Conservation (phyloP, 2,888 invertebrate species). For the Noctua comes region DNA sequence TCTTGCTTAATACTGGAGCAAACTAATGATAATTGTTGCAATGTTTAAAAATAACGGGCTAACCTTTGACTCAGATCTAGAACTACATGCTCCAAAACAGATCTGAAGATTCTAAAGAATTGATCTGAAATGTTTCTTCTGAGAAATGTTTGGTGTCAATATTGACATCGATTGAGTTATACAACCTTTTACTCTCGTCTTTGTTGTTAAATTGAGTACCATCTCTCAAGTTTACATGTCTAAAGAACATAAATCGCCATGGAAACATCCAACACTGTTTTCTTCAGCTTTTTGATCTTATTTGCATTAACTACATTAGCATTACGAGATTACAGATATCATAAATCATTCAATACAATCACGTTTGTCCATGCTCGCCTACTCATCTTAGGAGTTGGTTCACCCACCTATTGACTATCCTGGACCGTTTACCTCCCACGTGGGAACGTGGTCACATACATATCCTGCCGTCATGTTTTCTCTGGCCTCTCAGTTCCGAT, state of each 20-base stretch:
- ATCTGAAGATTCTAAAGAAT: slow-evolving; percentile 17
- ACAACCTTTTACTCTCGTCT: not conserved
- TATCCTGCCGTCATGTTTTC: slow-evolving; percentile 58
- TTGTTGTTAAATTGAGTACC: slow-evolving; percentile 25
- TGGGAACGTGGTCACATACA: slow-evolving; percentile 38
- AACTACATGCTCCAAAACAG: slow-evolving; percentile 25
- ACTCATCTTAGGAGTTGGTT: slow-evolving; percentile 70
- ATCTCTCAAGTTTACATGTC: slow-evolving; percentile 44
- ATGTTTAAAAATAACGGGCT: slow-evolving; percentile 34
- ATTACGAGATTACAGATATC: slow-evolving; percentile 72
- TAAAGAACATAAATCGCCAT: slow-evolving; percentile 47
- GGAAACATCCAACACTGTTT: slow-evolving; percentile 47
- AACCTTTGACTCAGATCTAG: slow-evolving; percentile 40
- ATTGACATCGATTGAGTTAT: slow-evolving; percentile 17
- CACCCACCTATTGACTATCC: slow-evolving; percentile 71
- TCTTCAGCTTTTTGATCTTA: slow-evolving; percentile 53
- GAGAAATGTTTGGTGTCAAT: slow-evolving; percentile 13
- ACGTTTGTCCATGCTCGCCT: slow-evolving; percentile 69
- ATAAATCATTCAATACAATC: slow-evolving; percentile 75
- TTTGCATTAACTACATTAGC: slow-evolving; percentile 73
- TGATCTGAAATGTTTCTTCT: slow-evolving; percentile 5
- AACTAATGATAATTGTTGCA: slow-evolving; percentile 48
- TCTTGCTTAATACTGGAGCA: slow-evolving; percentile 58
- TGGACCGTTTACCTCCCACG: slow-evolving; percentile 78
- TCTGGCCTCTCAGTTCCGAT: slow-evolving; percentile 29